These are phyloP conservation scores for Toxotes lorentzi DNA, from an alignment of 2,797 vertebrate species.

Conservation along the genomic window DNA sequence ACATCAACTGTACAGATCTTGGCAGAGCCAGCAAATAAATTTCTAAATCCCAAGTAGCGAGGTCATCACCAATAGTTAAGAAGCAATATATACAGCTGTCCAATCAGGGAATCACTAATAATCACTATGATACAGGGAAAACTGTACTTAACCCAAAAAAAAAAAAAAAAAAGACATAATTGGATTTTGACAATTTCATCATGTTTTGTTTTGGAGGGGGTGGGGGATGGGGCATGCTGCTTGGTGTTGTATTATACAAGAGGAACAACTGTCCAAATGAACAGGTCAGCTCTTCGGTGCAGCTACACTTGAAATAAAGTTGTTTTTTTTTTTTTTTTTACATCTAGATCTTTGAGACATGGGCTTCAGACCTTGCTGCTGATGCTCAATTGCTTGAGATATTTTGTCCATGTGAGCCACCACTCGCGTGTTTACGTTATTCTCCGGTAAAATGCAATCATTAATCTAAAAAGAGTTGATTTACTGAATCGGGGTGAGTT, in stretches of 20 bases:
- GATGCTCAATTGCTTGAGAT: conserved; percentile 15
- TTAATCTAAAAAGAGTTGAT: conserved; percentile 62
- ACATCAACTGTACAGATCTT: conserved; percentile 82
- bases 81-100: conserved; percentile 85
- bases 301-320: conserved; percentile 49
- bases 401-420: conserved; percentile 13
- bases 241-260: conserved; percentile 71
- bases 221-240: conserved; percentile 62
- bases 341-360: conserved; percentile 14
- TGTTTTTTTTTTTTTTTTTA: conserved; percentile 45
- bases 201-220: conserved; percentile 1
- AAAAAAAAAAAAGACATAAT: conserved; percentile 25
- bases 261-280: conserved; percentile 42
- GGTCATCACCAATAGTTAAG: conserved; percentile 78
- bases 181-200: conserved; percentile 52
- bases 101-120: conserved; percentile 72
- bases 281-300: conserved; percentile 59
- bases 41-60: conserved; percentile 72
- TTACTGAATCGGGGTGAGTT: conserved; percentile 59
- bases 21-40: conserved; percentile 74
- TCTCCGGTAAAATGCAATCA: conserved; percentile 55
- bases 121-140: conserved; percentile 78
- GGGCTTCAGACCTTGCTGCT: conserved; percentile 53
- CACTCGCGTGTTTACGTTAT: conserved; percentile 6
- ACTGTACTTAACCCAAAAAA: conserved; percentile 40